Conservation (phyloP, 2,797 vertebrate species). For the Numenius phaeopus region DNA sequence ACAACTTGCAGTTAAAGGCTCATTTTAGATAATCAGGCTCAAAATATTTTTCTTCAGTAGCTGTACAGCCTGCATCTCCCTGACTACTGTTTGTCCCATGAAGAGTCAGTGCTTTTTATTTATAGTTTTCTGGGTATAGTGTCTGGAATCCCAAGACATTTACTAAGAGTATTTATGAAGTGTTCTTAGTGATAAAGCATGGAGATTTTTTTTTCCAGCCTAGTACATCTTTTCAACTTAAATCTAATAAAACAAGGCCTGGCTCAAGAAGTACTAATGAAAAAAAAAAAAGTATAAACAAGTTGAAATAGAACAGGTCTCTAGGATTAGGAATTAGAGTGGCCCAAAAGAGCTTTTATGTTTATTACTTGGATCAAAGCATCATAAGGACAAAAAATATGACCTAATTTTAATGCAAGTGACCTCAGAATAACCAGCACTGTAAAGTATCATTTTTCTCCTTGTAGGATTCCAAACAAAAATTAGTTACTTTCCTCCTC, state of each 20-base stretch:
- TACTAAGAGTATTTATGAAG: slow-evolving; percentile 81
- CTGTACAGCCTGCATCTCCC: slow-evolving; percentile 15
- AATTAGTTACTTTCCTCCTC: slow-evolving; percentile 84
- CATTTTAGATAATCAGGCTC: background rate
- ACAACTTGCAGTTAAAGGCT: background rate
- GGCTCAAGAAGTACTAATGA: slow-evolving; percentile 58
- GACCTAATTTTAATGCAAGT: slow-evolving; percentile 80
- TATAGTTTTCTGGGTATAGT: slow-evolving; percentile 69
- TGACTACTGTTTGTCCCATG: slow-evolving; percentile 54
- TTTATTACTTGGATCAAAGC: slow-evolving; percentile 82
- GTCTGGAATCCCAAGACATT: slow-evolving; percentile 70
- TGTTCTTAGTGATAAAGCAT: slow-evolving; percentile 65
- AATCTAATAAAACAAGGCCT: slow-evolving; percentile 45
- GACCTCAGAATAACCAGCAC: slow-evolving; percentile 87
- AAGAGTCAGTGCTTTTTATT: slow-evolving; percentile 76
- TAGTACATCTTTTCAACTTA: slow-evolving; percentile 68
- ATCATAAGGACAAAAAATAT: slow-evolving; percentile 73
- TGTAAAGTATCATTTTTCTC: slow-evolving; percentile 88
- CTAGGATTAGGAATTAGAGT: slow-evolving; percentile 79
- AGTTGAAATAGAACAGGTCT: slow-evolving; percentile 78
- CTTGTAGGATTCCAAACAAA: slow-evolving; percentile 81
- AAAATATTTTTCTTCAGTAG: slow-evolving; percentile 56
- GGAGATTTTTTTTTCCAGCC: slow-evolving; percentile 16
- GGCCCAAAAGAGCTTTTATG: slow-evolving; percentile 77
- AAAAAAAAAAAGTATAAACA: slow-evolving; percentile 62